Base-by-base conservation (phyloP, 2,888 invertebrate species). In the Cephus pygmeus region DNA sequence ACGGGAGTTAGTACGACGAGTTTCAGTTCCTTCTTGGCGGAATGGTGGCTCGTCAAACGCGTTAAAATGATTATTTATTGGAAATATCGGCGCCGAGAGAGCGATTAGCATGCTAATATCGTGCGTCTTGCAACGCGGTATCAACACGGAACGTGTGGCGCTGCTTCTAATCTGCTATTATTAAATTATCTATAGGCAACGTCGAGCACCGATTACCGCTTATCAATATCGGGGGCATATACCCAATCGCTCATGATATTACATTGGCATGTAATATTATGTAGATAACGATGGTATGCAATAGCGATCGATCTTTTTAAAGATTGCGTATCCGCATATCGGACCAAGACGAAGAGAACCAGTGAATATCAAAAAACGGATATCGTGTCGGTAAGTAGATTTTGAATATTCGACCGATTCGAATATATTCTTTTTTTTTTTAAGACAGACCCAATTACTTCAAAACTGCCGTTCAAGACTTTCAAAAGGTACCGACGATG, bases 271-370 rank as follows among this genome's bases (percentile, higher is more conserved):
- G 83, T 86, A 87, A 87, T 84, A 83, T 86, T 83, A 85, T 80
- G 82, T 81, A 85, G 87, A 88, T 88, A 86, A 86, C 85, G 79
- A 82, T 84, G 87, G 88, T 87, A 89, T 87, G 85, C 82, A 83
- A 74, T 76, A 69, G 40, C 40, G 73, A 79, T 76, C 76, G 68
- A 33, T 69, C n/a, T n/a, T 30, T 34, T 69, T 0, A 23, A 68
- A 75, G 75, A 75, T 78, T 78, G 78, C 40, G 40, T 15, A 40
- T 40, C 15, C 40, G 40, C 40, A 40, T 40, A 40, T 40, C 15
- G 40, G 15, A 40, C 15, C 15, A 15, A 15, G 40, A 40, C 15
- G 15, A 40, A 40, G 1, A 40, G 36, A 40, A 15, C 1, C 15
- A 40, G 40, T 40, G 40, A 40, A 40, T 40, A 40, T 40, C 15